Base-by-base conservation (phyloP, 2,888 invertebrate species). In the Drosophila cognata region DNA sequence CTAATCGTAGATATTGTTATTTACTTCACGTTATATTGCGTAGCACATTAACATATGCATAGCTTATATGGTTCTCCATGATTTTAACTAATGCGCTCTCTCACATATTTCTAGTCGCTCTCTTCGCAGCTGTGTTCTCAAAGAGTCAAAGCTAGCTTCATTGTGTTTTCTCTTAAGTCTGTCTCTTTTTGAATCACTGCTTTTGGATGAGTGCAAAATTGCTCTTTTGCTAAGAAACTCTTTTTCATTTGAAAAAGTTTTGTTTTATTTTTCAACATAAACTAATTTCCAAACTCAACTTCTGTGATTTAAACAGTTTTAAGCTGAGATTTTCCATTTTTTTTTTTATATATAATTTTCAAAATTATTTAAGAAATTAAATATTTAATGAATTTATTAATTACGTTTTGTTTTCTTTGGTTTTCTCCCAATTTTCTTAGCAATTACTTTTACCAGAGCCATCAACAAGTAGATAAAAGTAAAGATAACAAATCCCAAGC, bases 361-460 rank as follows among this genome's bases (percentile, higher is more conserved):
- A 6, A 21, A 43, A 43, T 0, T 11, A 5, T 21, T 5, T 38
- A 5, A 21, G 2, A 21, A 21, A 21, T 1, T 21, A 5, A 43
- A 43, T 21, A 1, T 43, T 43, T 21, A n/a, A n/a, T 11, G 0
- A 4, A 11, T n/a, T 41, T 43, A 21, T 43, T 53, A 77, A 46
- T 63, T 66, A 18, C n/a, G 13, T 38, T 79, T 77, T 0, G 51
- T 18, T 57, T 79, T 79, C 4, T 25, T 50, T 4, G 55, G 0
- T 3, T 62, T 74, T 4, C 6, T 28, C 1, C 4, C 28, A 0
- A 36, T 3, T 41, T 51, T 61, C 7, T 11, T 13, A 1, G 4
- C 31, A 25, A 67, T 29, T 0, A 62, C 2, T 25, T 61, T 75
- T 2, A 63, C 3, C n/a, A 55, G 1, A 18, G 8, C n/a, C 2